A percentile compares a stretch with the other conserved stretches of the same genome.
Evolutionary conservation across 1,140 invertebrate species (phyloP).

Genomic region (Asobara japonica): DNA sequence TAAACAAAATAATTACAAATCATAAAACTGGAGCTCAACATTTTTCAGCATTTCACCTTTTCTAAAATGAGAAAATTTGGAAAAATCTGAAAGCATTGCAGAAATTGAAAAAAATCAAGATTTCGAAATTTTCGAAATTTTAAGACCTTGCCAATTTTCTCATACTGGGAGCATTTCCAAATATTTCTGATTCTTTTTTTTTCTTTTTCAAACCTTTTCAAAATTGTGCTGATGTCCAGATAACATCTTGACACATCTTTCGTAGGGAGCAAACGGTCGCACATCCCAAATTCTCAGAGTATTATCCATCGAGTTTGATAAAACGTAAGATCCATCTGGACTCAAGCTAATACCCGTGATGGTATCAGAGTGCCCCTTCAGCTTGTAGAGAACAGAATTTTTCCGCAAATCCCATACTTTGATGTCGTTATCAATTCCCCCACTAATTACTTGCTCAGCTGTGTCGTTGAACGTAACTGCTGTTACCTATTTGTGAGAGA

Average conservation of each 20-base stretch:
- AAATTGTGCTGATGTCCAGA: conserved; percentile 97
- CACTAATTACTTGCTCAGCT: conserved; percentile 88
- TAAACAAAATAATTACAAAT: conserved; percentile 37
- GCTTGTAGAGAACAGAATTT: conserved; percentile 84
- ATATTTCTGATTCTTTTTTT: not conserved
- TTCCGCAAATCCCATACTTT: conserved; percentile 99
- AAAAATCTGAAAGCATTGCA: too few species aligned
- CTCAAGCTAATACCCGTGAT: conserved; percentile 93
- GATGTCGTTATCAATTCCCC: conserved; percentile 97
- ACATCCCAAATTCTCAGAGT: conserved; percentile 86
- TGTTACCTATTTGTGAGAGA: conserved; percentile 71
- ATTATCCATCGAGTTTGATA: conserved; percentile 98
- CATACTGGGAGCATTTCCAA: too few species aligned
- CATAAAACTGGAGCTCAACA: conserved; percentile 21
- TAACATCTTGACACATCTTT: conserved; percentile 94
- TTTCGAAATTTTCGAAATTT: conserved; percentile 3
- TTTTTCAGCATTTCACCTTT: too few species aligned
- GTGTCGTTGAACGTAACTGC: conserved; percentile 96
- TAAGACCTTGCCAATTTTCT: not conserved
- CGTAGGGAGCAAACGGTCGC: conserved; percentile 83
- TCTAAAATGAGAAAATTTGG: too few species aligned
- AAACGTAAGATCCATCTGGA: conserved; percentile 92
- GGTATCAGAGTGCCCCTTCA: conserved; percentile 92
- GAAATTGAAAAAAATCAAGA: not conserved
- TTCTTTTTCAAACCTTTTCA: conserved; percentile 84